Base-by-base conservation (phyloP, 2,113 vertebrate genomes). In the Pogona vitticeps region DNA sequence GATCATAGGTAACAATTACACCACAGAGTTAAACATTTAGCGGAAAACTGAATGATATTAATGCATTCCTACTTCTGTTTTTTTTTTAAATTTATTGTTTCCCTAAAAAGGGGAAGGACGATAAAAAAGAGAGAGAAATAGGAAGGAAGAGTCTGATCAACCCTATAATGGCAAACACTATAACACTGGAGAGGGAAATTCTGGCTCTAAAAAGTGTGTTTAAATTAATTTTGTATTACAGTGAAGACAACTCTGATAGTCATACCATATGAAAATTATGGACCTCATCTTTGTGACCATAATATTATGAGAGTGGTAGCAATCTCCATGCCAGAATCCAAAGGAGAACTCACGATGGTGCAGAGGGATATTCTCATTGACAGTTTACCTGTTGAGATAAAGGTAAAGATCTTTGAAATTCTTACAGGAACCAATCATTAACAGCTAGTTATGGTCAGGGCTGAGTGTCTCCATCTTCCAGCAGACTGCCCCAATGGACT, bases 231-330 rank as follows among this genome's bases (percentile, higher is more conserved):
- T 94, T 93, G 0, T 88, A 86, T 95, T 93, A 59, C 88, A 95
- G 93, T 91, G 84, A 96, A 94, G 87, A 93, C 88, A 86, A 91
- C 93, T 70, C 89, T 91, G 0, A 46, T 95, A 1, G 90, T 91
- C 56, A 91, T 94, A 90, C 91, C 93, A 0, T 94, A 93, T 71
- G 88, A 67, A 31, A 89, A 92, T 28, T 95, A 94, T 76, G 92
- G 90, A 80, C 46, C 91, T 72, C 90, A 95, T 33, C 91, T 95
- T 58, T 92, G 31, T 80, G 92, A 94, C 83, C 89, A 94, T 80
- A 94, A 95, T 86, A 94, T 94, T 80, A 90, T 95, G 65, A 93
- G 94, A 88, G 79, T 94, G 28, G 91, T 94, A 86, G 94, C 77
- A 82, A 20, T 95, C 87, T 94, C 93, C 89, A 90, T 93, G 6